A percentile compares a stretch with the other conserved stretches of the same genome.
Evolutionary conservation across 64 coral and sea anemone genomes (phyloP).

Genomic region (Acropora tenuis): DNA sequence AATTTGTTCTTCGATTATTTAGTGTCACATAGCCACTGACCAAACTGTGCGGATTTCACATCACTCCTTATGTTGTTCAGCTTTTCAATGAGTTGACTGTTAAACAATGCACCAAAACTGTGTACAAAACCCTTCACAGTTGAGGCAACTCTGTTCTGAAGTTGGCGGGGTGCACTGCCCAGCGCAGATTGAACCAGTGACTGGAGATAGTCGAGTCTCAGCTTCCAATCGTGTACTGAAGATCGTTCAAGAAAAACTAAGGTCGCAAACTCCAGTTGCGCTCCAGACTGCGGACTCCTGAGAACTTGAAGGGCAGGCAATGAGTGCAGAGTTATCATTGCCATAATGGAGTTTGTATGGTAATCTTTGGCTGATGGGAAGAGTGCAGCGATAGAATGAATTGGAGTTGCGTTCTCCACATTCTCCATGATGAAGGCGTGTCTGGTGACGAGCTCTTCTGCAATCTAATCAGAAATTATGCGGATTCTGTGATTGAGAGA

Average conservation of each 20-base stretch:
- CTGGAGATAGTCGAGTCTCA: conserved; percentile 26
- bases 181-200: conserved; percentile 9
- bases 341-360: conserved; percentile 18
- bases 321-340: conserved; percentile 50
- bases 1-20: background rate
- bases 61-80: background rate
- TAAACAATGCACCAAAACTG: conserved; percentile 13
- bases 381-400: background rate
- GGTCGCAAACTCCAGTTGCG: conserved; percentile 19
- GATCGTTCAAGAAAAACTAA: conserved; percentile 52
- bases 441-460: conserved; percentile 2
- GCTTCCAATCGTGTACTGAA: conserved; percentile 48
- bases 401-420: background rate
- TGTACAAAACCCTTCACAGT: background rate
- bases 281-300: background rate
- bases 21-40: background rate
- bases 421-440: background rate
- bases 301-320: conserved; percentile 40
- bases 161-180: background rate
- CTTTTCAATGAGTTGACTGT: conserved; percentile 1
- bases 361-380: conserved; percentile 48
- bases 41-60: conserved; percentile 20
- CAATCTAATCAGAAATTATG: background rate
- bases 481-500: too few species aligned
- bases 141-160: background rate